Conservation (phyloP, 2,888 invertebrate species). For the Cacoxenus indagator region DNA sequence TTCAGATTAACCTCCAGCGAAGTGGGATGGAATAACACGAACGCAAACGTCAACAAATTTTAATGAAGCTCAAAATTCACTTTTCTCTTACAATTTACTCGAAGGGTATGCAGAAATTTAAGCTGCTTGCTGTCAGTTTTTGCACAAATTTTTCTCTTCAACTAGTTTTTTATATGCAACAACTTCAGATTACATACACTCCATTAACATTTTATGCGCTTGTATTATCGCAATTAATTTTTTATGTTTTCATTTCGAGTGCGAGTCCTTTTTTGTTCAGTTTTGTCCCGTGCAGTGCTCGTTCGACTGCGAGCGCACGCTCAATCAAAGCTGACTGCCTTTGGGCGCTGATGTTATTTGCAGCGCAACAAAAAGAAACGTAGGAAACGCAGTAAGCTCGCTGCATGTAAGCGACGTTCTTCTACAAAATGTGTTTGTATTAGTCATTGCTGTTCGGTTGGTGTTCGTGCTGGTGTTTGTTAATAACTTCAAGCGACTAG, state of each 20-base stretch:
- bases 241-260: conserved; percentile 67
- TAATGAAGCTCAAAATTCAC: no score
- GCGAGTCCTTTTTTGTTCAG: neutral
- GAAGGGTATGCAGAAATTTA: no score
- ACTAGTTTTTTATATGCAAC: neutral
- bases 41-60: no score
- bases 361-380: conserved; percentile 27
- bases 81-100: no score
- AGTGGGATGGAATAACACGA: no score
- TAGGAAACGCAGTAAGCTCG: conserved; percentile 32
- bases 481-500: neutral
- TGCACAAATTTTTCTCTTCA: neutral
- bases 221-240: conserved; percentile 70
- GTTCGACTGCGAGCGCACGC: neutral
- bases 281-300: no score
- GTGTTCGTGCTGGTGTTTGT: neutral
- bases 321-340: conserved; percentile 62
- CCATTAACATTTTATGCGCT: conserved; percentile 69
- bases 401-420: conserved; percentile 25
- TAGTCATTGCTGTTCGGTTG: neutral
- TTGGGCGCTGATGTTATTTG: conserved; percentile 40
- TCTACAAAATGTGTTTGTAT: no score
- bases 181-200: conserved; percentile 65
- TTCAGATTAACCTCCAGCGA: no score
- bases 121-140: no score